Conservation (phyloP, 2,113 vertebrate genomes). For the Myrmecobius fasciatus region DNA sequence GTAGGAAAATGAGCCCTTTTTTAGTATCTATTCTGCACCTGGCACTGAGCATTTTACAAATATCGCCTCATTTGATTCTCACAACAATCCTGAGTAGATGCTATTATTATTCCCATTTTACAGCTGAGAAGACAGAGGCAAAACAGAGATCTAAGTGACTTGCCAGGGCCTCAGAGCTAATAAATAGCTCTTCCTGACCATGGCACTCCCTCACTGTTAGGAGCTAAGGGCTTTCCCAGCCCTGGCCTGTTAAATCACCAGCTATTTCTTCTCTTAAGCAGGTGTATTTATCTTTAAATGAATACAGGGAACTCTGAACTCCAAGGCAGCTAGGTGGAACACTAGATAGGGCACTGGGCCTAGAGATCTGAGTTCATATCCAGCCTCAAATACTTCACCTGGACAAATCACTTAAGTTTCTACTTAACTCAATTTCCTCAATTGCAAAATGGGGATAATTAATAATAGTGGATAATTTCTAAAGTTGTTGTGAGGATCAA, state of each 20-base stretch:
- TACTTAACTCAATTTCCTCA: background rate
- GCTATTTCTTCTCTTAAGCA: background rate
- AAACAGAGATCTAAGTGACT: background rate
- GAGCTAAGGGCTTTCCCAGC: background rate
- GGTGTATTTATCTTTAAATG: background rate
- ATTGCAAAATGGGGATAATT: background rate
- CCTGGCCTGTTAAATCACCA: too few relatives aligned
- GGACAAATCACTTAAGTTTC: background rate
- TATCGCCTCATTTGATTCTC: background rate
- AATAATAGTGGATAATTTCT: background rate
- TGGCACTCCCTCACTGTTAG: background rate
- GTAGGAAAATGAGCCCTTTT: background rate
- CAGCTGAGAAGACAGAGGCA: background rate
- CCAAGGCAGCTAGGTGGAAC: too few relatives aligned
- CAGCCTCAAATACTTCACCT: background rate
- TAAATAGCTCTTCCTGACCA: background rate
- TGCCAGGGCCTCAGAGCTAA: background rate
- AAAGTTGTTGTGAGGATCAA: background rate
- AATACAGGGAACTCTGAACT: background rate
- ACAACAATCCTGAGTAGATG: background rate
- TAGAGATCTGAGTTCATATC: background rate
- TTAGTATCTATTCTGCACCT: background rate
- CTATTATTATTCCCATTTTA: background rate
- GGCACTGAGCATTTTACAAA: background rate
- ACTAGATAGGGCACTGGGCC: too few relatives aligned